Percentiles rank a stretch among this genome's conserved stretches.
phyloP scores from a whole-genome alignment of 2,113 vertebrate species.

The Alethe diademata region DNA sequence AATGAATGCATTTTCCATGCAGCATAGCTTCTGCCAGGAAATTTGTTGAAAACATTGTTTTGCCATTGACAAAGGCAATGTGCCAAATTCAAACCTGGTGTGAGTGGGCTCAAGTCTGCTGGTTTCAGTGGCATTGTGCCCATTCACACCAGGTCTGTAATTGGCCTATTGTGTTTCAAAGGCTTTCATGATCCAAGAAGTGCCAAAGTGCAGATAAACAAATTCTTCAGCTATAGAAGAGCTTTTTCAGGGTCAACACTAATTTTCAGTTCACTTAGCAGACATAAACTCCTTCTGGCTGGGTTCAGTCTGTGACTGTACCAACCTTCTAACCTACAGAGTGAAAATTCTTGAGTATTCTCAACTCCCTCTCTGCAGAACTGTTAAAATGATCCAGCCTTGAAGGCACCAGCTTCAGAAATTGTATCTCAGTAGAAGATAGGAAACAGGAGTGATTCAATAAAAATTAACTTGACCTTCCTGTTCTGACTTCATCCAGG shows the following conservation, averaged over 20 bases:
- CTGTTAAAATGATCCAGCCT: neutral
- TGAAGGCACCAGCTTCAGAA: conserved; percentile 18
- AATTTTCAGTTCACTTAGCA: conserved; percentile 41
- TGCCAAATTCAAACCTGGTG: conserved; percentile 25
- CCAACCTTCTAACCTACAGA: neutral
- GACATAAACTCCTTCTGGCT: neutral
- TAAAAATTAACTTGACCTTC: conserved; percentile 28
- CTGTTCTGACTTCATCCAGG: neutral
- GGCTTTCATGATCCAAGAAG: conserved; percentile 51
- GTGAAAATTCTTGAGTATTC: neutral
- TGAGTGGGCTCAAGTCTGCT: neutral
- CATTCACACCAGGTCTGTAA: conserved; percentile 45
- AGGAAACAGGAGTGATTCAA: neutral
- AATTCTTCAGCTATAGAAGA: conserved; percentile 45
- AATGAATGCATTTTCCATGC: conserved; percentile 14
- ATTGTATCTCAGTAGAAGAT: neutral
- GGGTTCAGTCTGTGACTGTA: neutral
- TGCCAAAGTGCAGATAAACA: conserved; percentile 64
- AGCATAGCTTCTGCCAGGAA: conserved; percentile 18
- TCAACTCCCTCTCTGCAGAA: neutral
- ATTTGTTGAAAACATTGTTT: conserved; percentile 37
- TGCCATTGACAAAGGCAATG: conserved; percentile 8
- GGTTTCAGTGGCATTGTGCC: conserved; percentile 18
- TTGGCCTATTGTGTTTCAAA: conserved; percentile 54
- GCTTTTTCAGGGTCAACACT: conserved; percentile 61